These are phyloP conservation scores for Eremophila alpestris DNA, from an alignment of 2,797 vertebrate species.

Conservation along the genomic window DNA sequence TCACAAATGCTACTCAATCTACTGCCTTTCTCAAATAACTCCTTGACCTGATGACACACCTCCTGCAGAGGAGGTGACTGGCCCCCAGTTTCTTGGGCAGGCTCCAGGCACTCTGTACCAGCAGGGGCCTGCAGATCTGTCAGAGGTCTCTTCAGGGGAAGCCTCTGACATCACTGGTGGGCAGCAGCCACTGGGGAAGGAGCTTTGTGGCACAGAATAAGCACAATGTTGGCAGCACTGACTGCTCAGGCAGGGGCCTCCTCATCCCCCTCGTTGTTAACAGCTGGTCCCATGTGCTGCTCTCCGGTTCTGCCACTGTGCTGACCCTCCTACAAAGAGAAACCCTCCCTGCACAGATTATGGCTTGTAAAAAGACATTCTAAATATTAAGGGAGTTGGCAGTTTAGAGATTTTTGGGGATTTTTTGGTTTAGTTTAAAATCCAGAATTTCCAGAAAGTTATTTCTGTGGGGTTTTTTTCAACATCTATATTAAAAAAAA, in stretches of 20 bases:
- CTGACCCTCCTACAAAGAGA: neutral
- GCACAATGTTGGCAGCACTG: neutral
- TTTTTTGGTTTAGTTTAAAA: neutral
- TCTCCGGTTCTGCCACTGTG: neutral
- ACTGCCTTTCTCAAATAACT: neutral
- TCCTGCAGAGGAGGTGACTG: neutral
- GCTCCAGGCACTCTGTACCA: neutral
- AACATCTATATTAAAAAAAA: neutral
- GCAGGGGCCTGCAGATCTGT: neutral
- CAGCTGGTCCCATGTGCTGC: neutral
- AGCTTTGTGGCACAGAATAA: neutral
- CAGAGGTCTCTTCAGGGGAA: neutral
- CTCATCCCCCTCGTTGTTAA: rapidly evolving
- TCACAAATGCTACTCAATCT: neutral
- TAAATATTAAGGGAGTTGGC: neutral
- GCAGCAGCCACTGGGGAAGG: rapidly evolving
- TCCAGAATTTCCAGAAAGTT: neutral
- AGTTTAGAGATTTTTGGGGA: neutral
- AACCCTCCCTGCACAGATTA: neutral
- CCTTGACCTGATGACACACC: neutral
- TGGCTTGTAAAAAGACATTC: neutral
- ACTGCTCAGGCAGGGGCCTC: neutral
- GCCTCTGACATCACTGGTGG: neutral
- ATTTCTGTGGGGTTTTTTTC: rapidly evolving
- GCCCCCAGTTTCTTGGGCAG: neutral